These are phyloP conservation scores for Formica exsecta DNA, from an alignment of 1,140 invertebrate genomes.

Conservation along the genomic window DNA sequence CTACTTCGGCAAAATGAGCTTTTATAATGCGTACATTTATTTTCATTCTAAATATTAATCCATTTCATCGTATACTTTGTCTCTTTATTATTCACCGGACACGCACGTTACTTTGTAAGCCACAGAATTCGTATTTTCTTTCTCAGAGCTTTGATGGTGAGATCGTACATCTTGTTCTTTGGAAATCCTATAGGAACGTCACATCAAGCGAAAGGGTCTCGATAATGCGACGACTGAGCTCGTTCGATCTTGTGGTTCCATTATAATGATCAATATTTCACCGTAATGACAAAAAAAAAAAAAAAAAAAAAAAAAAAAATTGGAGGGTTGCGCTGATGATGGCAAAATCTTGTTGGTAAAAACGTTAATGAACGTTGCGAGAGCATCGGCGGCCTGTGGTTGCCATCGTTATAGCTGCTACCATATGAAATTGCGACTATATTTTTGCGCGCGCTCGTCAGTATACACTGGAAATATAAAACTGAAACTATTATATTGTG, in stretches of 20 bases:
- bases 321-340: no score
- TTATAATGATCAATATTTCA: constrained; percentile 29
- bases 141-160: neutral
- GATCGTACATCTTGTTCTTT: constrained; percentile 39
- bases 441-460: constrained; percentile 25
- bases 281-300: constrained; percentile 19
- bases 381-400: constrained; percentile 32
- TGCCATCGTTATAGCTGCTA: constrained; percentile 19
- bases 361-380: constrained; percentile 54
- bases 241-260: constrained; percentile 20
- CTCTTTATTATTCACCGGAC: neutral
- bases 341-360: constrained; percentile 50
- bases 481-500: constrained; percentile 18
- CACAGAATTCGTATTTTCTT: neutral
- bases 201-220: neutral
- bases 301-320: no score
- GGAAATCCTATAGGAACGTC: constrained; percentile 21
- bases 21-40: constrained; percentile 32
- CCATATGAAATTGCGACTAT: constrained; percentile 48
- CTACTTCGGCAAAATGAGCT: constrained; percentile 32
- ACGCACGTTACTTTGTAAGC: neutral
- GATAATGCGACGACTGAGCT: constrained; percentile 1
- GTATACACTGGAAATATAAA: constrained; percentile 22
- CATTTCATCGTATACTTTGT: neutral
- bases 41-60: constrained; percentile 36